Evolutionary conservation across 2,113 vertebrate species (phyloP).

Genomic region (Eubucco bourcierii): DNA sequence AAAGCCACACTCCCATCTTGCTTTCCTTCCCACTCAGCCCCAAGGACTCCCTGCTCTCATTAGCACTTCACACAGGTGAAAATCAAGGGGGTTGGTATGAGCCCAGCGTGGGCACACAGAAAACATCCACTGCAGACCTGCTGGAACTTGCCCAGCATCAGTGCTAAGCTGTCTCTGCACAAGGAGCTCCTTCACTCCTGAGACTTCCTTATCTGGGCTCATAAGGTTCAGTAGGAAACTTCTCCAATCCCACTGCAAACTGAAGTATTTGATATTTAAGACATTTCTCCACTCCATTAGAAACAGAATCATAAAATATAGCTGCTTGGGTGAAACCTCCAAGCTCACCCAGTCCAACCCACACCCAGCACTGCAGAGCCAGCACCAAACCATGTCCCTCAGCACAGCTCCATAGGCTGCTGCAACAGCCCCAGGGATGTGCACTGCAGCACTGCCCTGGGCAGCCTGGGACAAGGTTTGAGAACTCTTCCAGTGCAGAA

Average conservation of each 20-base stretch:
- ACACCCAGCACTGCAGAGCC: too few relatives aligned
- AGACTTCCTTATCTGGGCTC: slow-evolving; percentile 2
- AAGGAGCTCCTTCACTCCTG: neutral
- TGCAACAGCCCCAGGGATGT: too few relatives aligned
- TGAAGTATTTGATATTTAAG: neutral
- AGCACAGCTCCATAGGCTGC: too few relatives aligned
- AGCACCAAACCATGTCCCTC: too few relatives aligned
- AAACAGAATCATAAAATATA: neutral
- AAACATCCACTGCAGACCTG: neutral
- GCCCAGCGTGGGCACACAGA: neutral
- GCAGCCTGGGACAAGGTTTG: too few relatives aligned
- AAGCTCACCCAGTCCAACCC: too few relatives aligned
- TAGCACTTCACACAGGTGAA: slow-evolving; percentile 47
- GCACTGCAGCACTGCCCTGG: too few relatives aligned
- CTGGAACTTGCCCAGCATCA: slow-evolving; percentile 14
- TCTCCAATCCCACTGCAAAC: slow-evolving; percentile 7
- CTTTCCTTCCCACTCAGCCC: neutral
- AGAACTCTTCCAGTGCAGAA: too few relatives aligned
- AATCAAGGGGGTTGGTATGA: slow-evolving; percentile 29
- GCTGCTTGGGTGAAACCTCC: too few relatives aligned
- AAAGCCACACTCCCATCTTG: neutral
- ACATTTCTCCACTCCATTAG: neutral
- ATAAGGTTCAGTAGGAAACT: neutral
- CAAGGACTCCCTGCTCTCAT: slow-evolving; percentile 7
- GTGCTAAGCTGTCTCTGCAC: neutral